Percentiles rank a stretch among this genome's conserved stretches.
Conservation (phyloP, 2,888 invertebrate species). For the Oscheius onirici region DNA sequence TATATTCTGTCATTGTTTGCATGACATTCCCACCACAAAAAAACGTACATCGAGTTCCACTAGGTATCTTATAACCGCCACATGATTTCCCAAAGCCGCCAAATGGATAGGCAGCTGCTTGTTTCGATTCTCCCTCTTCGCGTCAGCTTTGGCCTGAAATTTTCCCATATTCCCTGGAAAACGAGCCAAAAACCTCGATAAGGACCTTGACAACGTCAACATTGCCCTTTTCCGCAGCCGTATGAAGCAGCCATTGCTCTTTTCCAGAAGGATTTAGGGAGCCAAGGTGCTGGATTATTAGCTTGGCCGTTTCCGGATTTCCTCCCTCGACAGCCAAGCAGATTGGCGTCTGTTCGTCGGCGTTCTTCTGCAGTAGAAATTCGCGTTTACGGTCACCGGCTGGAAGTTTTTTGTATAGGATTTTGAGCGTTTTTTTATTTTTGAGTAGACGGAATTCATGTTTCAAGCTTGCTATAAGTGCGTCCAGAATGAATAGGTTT, state of each 20-base stretch:
- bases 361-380: slow-evolving; percentile 35
- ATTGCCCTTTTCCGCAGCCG: slow-evolving; percentile 48
- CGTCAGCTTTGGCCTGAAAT: slow-evolving; percentile 12
- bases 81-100: slow-evolving; percentile 50
- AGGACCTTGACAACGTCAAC: slow-evolving; percentile 39
- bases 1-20: neutral
- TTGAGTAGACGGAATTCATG: no score
- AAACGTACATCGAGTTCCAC: slow-evolving; percentile 34
- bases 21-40: neutral
- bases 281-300: slow-evolving; percentile 20
- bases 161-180: neutral
- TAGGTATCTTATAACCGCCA: slow-evolving; percentile 43
- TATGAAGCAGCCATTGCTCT: slow-evolving; percentile 40
- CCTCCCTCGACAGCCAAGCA: slow-evolving; percentile 53
- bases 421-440: neutral
- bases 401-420: no score
- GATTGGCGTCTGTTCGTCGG: slow-evolving; percentile 51
- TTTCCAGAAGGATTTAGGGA: neutral
- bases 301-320: slow-evolving; percentile 44
- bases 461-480: no score
- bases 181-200: slow-evolving; percentile 33
- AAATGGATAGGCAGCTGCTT: slow-evolving; percentile 46
- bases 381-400: neutral
- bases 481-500: no score
- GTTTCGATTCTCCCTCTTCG: slow-evolving; percentile 31